Base-by-base conservation (phyloP, 1,140 invertebrate species). In the Triops longicaudatus region DNA sequence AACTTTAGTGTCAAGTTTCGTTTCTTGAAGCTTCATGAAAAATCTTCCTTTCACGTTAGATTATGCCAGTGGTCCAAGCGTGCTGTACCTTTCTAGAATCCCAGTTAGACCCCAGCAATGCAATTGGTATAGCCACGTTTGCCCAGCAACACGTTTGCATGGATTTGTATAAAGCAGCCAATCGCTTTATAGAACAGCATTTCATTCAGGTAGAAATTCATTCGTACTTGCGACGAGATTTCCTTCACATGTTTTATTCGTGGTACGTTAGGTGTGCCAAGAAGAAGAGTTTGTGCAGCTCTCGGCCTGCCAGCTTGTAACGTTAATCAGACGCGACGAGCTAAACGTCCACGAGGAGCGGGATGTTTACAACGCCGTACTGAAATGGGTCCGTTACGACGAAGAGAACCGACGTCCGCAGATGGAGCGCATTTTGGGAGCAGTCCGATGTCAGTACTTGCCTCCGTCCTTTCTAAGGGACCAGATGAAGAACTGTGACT, bases 31-130 rank as follows among this genome's bases (percentile, higher is more conserved):
- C 22, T 42, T n/a, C 26, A 17, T 74, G 14, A 22, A 27, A n/a
- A n/a, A 74, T 75, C 7, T 1, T 73, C 17, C 73, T 79, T 78
- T 76, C 82, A 83, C 37, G 73, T 73, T 77, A 93, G 90, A 92
- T 95, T 81, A 89, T 88, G 78, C 93, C 94, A 87, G 93, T 97
- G 28, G 94, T 96, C 79, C 91, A 95, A 80, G 93, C 93, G 0
- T 97, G 94, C 85, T 94, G 93, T 85, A 89, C 91, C 50, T 97
- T 96, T 85, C 86, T 97, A 50, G 94, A 96, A 86, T 88, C 91
- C 31, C 94, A 97, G 83, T 84, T 97, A 77, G 93, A 96, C 83
- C 93, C 94, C n/a, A 93, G 91, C 77, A 97, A 97, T 85, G 94
- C 93, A 26, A 95, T 97, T 77, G 94, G 95, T 72, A 96, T 97